Evolutionary conservation across 1,140 invertebrate genomes (phyloP), one percentile per base, ranked within the genome.

Genomic region (Tetranychus urticae): DNA sequence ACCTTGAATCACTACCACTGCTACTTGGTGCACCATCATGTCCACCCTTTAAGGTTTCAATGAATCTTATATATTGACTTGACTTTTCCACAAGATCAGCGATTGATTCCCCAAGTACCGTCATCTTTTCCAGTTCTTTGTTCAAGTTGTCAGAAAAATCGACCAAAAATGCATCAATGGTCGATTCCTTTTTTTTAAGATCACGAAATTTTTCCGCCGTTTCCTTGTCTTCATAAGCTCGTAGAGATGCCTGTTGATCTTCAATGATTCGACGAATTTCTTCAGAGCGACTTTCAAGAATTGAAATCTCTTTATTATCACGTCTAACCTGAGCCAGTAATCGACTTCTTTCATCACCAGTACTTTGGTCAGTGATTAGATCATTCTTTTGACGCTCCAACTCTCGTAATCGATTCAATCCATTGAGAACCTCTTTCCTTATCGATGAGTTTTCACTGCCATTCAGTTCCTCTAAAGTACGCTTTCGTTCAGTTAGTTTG

Each of bases 381-480:
- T 64, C 56, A 42, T 61, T 60, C n/a, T 52, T 50, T 50, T 64
- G 63, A 14, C 58, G 62, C 33, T 64, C 63, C 14, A 64, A 33
- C 14, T 61, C 12, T 42, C 61, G 35, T 8, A 64, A 33, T 31
- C 48, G 50, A 23, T 8, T 34, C 8, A 64, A 14, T 23, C 45
- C 23, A 39, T 64, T 59, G 1, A 64, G 23, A 34, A 64, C 31
- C 34, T 64, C 60, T 58, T 50, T 62, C 3, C 56, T 10, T 8
- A 64, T 1, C 6, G 56, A 12, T 23, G 39, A 36, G 31, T 57
- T 36, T 3, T 6, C 55, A n/a, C 36, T 56, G n/a, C 14, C 13
- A 52, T 52, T 33, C 5, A 6, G 23, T 13, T 45, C 34, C 57
- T 62, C 58, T 14, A 64, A 33, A 42, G 45, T 14, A 46, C 45